Evolutionary conservation across 1,140 invertebrate genomes (phyloP).

Genomic region (Drosophila arawakana): DNA sequence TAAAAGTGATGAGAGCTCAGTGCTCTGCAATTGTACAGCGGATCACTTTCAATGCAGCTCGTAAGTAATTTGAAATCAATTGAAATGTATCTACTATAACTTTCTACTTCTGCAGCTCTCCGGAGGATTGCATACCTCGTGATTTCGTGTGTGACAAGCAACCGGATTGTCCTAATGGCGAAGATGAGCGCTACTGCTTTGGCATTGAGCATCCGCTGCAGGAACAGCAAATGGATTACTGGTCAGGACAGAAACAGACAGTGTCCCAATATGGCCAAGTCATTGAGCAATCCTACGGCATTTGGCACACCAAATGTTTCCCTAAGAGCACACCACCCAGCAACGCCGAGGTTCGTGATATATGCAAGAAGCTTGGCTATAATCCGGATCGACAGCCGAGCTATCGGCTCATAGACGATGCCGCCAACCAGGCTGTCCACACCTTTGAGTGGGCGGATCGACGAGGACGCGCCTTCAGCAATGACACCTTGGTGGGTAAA

Average conservation of each 20-base stretch:
- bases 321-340: conserved; percentile 74
- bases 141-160: conserved; percentile 91
- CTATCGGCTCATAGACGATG: conserved; percentile 76
- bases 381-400: conserved; percentile 70
- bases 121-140: conserved; percentile 87
- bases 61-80: conserved; percentile 69
- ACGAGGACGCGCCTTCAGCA: conserved; percentile 65
- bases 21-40: conserved; percentile 87
- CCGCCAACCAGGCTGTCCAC: conserved; percentile 60
- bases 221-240: conserved; percentile 55
- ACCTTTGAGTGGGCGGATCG: conserved; percentile 63
- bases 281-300: conserved; percentile 85
- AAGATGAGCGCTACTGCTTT: conserved; percentile 88
- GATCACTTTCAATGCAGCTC: conserved; percentile 85
- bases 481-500: conserved; percentile 58
- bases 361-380: conserved; percentile 85
- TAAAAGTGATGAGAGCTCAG: conserved; percentile 90
- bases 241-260: conserved; percentile 39
- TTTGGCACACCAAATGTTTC: conserved; percentile 87
- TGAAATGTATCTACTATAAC: not conserved
- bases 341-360: conserved; percentile 76
- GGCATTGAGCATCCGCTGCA: conserved; percentile 78
- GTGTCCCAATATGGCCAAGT: conserved; percentile 85
- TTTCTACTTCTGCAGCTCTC: conserved; percentile 41
- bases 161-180: conserved; percentile 88